Conservation (phyloP, 2,113 vertebrate genomes). For the Hemiscyllium ocellatum region DNA sequence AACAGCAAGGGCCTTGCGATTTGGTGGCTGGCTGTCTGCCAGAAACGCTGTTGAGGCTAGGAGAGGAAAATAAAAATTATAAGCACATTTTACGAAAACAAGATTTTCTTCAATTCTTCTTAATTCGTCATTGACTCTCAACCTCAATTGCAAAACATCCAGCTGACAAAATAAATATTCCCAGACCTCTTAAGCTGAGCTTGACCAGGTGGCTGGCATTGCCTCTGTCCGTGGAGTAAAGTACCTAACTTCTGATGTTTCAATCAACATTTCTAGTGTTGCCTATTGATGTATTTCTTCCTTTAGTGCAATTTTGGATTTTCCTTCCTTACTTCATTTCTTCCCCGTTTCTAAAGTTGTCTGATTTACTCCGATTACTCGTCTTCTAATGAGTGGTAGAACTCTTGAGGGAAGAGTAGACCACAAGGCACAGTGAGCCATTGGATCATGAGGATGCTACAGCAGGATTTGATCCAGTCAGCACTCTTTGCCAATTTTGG, state of each 20-base stretch:
- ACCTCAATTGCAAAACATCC: not conserved
- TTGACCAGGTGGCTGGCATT: not conserved
- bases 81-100: not conserved
- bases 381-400: not conserved
- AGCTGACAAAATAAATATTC: not conserved
- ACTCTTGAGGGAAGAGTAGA: not conserved
- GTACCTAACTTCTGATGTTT: not conserved
- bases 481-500: not conserved
- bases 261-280: not conserved
- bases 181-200: not conserved
- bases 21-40: slow-evolving; percentile 83
- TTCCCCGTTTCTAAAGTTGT: not conserved
- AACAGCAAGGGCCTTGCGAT: slow-evolving; percentile 82
- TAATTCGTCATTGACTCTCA: slow-evolving; percentile 34
- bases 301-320: not conserved
- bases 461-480: not conserved
- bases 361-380: not conserved
- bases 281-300: not conserved
- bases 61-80: not conserved
- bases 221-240: not conserved
- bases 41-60: slow-evolving; percentile 87
- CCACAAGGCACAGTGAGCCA: not conserved
- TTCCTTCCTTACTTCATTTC: not conserved
- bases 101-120: slow-evolving; percentile 35
- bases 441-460: not conserved